Evolutionary conservation across 2,888 invertebrate genomes (phyloP).

Genomic region (Unio pictorum): DNA sequence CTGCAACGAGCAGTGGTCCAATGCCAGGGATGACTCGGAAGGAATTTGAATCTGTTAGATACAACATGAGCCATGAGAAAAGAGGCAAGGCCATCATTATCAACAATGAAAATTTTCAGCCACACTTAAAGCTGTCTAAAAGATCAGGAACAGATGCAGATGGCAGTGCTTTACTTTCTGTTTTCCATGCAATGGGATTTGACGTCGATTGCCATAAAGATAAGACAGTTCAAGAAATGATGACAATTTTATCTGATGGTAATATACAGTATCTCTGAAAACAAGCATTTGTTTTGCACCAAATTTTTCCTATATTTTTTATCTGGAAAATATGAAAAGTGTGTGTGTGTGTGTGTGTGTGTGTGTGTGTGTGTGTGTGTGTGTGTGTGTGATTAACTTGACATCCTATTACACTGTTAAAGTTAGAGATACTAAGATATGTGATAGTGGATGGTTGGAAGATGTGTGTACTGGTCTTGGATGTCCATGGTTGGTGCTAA

Average conservation of each 20-base stretch:
- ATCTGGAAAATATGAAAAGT: too few species aligned
- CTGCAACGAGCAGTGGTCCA: constrained; percentile 1
- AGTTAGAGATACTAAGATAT: too few species aligned
- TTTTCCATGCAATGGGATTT: constrained; percentile 76
- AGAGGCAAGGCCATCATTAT: constrained; percentile 91
- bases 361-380: too few species aligned
- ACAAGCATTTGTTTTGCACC: too few species aligned
- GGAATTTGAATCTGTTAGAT: constrained; percentile 74
- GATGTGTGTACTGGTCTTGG: too few species aligned
- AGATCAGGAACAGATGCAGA: constrained; percentile 88
- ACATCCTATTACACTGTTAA: too few species aligned
- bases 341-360: too few species aligned
- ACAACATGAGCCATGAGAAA: constrained; percentile 86
- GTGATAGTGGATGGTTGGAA: too few species aligned
- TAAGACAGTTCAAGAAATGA: constrained; percentile 80
- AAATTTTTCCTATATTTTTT: too few species aligned
- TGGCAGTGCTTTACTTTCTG: constrained; percentile 80
- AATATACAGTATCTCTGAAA: constrained; percentile 18
- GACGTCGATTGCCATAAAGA: constrained; percentile 80
- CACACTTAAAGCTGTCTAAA: constrained; percentile 58
- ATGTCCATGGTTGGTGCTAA: too few species aligned
- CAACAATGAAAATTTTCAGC: constrained; percentile 87
- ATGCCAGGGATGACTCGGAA: constrained; percentile 21
- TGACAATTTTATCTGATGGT: constrained; percentile 79
- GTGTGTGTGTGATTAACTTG: too few species aligned